These are phyloP conservation scores for Semnornis frantzii DNA, from an alignment of 2,113 vertebrate genomes.

Conservation along the genomic window DNA sequence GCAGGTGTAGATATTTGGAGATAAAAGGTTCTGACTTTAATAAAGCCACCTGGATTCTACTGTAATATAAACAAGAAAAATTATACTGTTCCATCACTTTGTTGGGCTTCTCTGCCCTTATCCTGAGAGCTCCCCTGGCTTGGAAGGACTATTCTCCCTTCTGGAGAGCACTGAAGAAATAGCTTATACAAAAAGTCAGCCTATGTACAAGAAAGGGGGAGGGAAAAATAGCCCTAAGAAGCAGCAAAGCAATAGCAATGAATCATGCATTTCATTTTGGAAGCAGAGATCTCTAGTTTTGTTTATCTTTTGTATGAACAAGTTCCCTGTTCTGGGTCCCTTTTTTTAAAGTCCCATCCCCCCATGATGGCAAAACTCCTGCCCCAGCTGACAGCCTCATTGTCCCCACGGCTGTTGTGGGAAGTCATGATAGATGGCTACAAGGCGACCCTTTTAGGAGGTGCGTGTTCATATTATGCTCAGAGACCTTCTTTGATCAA, in stretches of 20 bases:
- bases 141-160: background rate
- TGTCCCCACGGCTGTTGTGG: slow-evolving; percentile 31
- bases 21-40: background rate
- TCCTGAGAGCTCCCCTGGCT: background rate
- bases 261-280: background rate
- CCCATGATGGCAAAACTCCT: background rate
- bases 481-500: slow-evolving; percentile 55
- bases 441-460: slow-evolving; percentile 35
- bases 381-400: slow-evolving; percentile 26
- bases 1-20: background rate
- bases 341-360: slow-evolving; percentile 3
- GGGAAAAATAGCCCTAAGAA: background rate
- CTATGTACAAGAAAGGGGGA: background rate
- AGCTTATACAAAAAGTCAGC: background rate
- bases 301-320: background rate
- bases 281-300: background rate
- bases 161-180: background rate
- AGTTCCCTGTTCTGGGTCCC: background rate
- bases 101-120: background rate
- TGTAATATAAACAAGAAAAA: background rate
- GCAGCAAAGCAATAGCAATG: background rate
- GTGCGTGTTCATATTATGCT: background rate
- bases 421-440: slow-evolving; percentile 53
- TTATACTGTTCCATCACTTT: background rate
- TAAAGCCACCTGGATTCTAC: background rate